Conservation (phyloP, 2,797 vertebrate genomes). For the Apogon talboti region DNA sequence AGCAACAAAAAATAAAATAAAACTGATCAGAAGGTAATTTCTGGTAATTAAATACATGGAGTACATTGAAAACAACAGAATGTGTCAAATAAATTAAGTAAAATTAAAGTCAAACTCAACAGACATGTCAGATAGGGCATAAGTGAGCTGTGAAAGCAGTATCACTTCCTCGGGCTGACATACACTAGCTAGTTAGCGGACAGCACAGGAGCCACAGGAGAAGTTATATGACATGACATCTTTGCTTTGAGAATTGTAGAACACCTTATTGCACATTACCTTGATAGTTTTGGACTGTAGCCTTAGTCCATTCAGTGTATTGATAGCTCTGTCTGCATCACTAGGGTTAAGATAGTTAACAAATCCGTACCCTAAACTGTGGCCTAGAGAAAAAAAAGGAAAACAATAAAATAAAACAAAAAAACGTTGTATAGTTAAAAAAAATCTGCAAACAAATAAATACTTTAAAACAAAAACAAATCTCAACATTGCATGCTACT, state of each 20-base stretch:
- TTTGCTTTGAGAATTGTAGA: constrained; percentile 86
- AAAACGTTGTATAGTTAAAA: constrained; percentile 83
- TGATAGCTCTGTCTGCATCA: constrained; percentile 99
- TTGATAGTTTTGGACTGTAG: constrained; percentile 99
- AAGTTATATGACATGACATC: constrained; percentile 82
- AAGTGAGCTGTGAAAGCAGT: constrained; percentile 69
- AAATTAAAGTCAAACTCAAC: constrained; percentile 65
- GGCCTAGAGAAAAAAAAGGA: constrained; percentile 88
- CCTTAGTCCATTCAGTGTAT: constrained; percentile 98
- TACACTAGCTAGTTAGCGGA: constrained; percentile 77
- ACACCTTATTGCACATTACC: constrained; percentile 92
- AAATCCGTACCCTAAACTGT: constrained; percentile 98
- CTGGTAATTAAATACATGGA: constrained; percentile 33
- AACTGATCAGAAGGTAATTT: constrained; percentile 35
- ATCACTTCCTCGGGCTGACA: constrained; percentile 67
- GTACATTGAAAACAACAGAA: constrained; percentile 41
- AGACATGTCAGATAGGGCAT: constrained; percentile 65
- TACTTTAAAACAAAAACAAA: constrained; percentile 84
- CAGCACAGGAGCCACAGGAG: constrained; percentile 78
- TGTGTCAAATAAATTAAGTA: constrained; percentile 51
- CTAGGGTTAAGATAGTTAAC: constrained; percentile 99
- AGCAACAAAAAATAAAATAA: constrained; percentile 42
- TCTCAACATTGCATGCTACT: constrained; percentile 80
- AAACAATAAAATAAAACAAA: constrained; percentile 86
- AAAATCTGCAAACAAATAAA: constrained; percentile 84